Percentiles rank a stretch among this genome's conserved stretches.
Evolutionary conservation across 2,888 invertebrate species (phyloP).

Genomic region (Lithosia quadra): DNA sequence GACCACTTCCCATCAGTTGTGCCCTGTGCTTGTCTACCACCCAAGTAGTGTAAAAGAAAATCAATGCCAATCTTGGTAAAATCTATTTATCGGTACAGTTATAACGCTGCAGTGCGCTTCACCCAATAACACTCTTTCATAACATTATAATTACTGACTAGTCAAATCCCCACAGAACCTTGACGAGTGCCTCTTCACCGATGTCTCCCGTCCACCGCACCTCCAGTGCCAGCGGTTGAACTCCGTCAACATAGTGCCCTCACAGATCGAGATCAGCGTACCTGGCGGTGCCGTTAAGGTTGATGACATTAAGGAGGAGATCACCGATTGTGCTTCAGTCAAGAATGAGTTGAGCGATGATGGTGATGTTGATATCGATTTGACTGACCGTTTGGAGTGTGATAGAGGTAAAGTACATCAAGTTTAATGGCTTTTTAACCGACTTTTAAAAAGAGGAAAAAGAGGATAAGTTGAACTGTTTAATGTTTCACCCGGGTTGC

Average conservation of each 20-base stretch:
- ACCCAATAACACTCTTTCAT: too few relatives aligned
- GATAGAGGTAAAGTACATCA: constrained; percentile 35
- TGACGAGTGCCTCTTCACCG: constrained; percentile 64
- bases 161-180: constrained; percentile 59
- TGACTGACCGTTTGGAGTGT: constrained; percentile 37
- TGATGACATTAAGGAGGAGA: constrained; percentile 57
- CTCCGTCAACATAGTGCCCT: constrained; percentile 49
- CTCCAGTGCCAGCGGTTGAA: constrained; percentile 51
- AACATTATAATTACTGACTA: neutral
- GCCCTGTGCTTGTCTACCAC: too few relatives aligned
- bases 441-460: too few relatives aligned
- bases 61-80: too few relatives aligned
- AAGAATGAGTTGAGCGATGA: neutral
- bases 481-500: too few relatives aligned
- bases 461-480: too few relatives aligned
- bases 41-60: too few relatives aligned
- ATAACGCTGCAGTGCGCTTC: too few relatives aligned
- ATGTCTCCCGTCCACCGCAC: constrained; percentile 64
- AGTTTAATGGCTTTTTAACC: neutral
- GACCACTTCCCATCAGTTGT: too few relatives aligned
- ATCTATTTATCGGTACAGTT: too few relatives aligned
- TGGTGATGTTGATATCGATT: constrained; percentile 54
- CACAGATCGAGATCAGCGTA: neutral
- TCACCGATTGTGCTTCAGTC: neutral
- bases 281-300: constrained; percentile 33